Base-by-base conservation (phyloP, 2,888 invertebrate genomes). In the Tortrix viridana region DNA sequence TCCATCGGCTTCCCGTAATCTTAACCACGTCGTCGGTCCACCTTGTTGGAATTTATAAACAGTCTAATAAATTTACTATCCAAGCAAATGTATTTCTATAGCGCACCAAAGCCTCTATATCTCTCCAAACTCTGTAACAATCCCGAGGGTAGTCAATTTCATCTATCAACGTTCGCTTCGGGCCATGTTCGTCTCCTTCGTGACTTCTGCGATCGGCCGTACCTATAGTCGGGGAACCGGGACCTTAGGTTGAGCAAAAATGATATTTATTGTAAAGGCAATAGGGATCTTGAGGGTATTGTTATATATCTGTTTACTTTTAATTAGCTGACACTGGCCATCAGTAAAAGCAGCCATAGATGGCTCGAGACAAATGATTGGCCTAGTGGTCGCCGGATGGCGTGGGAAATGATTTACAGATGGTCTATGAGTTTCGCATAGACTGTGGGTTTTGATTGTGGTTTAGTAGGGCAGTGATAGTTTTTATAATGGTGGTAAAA, bases 161-260 rank as follows among this genome's bases (percentile, higher is more conserved):
- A 85, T 84, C 85, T 84, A 88, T 89, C 88, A 90, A 78, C 76
- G 56, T 61, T 74, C 66, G 85, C 89, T 84, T 70, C 65, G 82
- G 89, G 89, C 86, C 67, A 81, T 75, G 71, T 76, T 75, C 79
- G 74, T 79, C 80, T 82, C 71, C 68, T 65, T 69, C 81, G 80
- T 85, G 87, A 88, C 89, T 88, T 81, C 88, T 86, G 87, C 81
- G 81, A 86, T 85, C 81, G 82, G 80, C 75, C 77, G 41, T 53
- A 58, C 52, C 57, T 63, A 44, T 37, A 32, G 32, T 12, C 32
- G 32, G 3, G 32, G 32, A 32, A 3, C 32, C 12, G 32, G 32
- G 32, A n/a, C n/a, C 18, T 14, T 43, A 5, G 18, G 18, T 43
- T 9, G n/a, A 43, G 12, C 32, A 32, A 32, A 12, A 32, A 12